Conservation (phyloP, 2,888 invertebrate species). For the Apodemia zela region DNA sequence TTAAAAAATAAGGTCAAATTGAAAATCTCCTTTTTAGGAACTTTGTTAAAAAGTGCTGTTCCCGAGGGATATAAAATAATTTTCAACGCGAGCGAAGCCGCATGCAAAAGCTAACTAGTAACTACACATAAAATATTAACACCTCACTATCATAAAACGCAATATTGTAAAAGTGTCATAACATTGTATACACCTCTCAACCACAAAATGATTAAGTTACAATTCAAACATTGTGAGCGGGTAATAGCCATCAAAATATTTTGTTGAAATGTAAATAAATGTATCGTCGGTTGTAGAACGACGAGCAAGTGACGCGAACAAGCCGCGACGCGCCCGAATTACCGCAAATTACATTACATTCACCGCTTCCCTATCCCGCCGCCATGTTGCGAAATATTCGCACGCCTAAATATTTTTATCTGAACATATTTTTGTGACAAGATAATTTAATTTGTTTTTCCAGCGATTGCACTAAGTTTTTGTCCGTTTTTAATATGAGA, state of each 20-base stretch:
- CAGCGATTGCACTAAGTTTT: too few relatives aligned
- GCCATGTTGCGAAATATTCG: slow-evolving; percentile 24
- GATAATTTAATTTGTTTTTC: background rate
- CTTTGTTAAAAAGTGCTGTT: too few relatives aligned
- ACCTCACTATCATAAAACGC: background rate
- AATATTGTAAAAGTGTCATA: slow-evolving; percentile 3
- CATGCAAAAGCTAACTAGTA: too few relatives aligned
- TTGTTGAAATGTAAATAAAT: slow-evolving; percentile 36
- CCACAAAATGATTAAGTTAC: slow-evolving; percentile 23
- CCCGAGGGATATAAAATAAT: too few relatives aligned
- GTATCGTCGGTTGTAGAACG: slow-evolving; percentile 28
- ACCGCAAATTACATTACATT: slow-evolving; percentile 73
- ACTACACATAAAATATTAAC: background rate
- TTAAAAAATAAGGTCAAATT: too few relatives aligned
- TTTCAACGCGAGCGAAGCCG: too few relatives aligned
- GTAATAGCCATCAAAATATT: slow-evolving; percentile 25
- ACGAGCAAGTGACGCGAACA: slow-evolving; percentile 44
- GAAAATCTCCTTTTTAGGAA: too few relatives aligned
- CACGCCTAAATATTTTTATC: slow-evolving; percentile 9
- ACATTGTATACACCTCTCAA: slow-evolving; percentile 10
- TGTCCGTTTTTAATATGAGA: too few relatives aligned
- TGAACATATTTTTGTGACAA: slow-evolving; percentile 10
- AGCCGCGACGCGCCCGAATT: slow-evolving; percentile 51
- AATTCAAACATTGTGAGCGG: slow-evolving; percentile 20
- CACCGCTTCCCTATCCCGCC: slow-evolving; percentile 41